These are phyloP conservation scores for Neopelma chrysocephalum DNA, from an alignment of 2,797 vertebrate species.

Conservation along the genomic window DNA sequence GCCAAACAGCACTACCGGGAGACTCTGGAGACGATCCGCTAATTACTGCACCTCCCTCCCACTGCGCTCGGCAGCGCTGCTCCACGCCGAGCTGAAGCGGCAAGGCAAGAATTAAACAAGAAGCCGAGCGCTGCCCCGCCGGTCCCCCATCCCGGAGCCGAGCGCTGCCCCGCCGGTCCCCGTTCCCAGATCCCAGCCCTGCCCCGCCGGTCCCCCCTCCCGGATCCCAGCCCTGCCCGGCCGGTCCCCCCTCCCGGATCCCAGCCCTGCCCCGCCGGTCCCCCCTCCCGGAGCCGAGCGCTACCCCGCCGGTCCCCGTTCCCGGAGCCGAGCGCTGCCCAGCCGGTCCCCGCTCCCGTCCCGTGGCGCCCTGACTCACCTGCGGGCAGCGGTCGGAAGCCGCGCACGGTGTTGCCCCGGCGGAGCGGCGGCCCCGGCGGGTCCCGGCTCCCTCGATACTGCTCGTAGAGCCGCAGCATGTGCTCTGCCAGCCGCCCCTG, in stretches of 20 bases:
- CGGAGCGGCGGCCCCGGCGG: conserved; percentile 50
- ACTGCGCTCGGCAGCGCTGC: background rate
- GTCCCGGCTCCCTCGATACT: conserved; percentile 77
- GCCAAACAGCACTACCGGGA: background rate
- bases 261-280: background rate
- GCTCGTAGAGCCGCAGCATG: conserved; percentile 91
- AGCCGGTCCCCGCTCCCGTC: no score
- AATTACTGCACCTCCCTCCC: background rate
- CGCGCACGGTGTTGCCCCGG: conserved; percentile 91
- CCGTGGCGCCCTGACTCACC: no score
- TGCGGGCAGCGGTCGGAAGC: conserved; percentile 73
- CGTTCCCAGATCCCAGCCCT: background rate
- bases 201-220: no score
- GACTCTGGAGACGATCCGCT: background rate
- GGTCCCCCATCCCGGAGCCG: background rate
- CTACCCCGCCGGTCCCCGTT: no score
- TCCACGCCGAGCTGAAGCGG: background rate
- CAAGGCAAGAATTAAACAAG: background rate
- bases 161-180: background rate
- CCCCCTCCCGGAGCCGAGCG: background rate
- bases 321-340: background rate
- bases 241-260: no score
- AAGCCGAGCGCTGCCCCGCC: background rate
- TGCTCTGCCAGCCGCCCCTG: conserved; percentile 79
- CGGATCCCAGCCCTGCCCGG: background rate